Conservation (phyloP, 2,797 vertebrate species). For the Acanthiza pusilla region DNA sequence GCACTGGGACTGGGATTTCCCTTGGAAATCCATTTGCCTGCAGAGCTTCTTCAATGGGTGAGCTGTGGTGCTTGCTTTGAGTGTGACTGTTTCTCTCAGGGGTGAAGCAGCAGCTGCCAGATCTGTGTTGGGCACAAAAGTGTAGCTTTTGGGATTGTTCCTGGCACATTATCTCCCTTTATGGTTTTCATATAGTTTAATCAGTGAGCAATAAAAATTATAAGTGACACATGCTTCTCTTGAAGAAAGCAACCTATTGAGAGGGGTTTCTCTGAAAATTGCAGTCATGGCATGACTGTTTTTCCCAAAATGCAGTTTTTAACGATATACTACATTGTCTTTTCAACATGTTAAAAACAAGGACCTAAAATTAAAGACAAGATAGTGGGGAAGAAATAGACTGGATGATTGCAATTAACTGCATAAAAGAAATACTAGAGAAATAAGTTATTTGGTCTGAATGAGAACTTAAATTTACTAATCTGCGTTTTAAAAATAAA, state of each 20-base stretch:
- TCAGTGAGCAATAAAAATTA: neutral
- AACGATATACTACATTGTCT: neutral
- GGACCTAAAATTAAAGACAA: neutral
- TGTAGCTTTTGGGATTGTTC: neutral
- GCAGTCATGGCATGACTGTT: neutral
- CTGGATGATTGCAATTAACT: neutral
- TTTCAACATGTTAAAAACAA: neutral
- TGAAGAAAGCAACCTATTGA: neutral
- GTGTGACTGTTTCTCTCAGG: accelerated
- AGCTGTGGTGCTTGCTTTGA: accelerated
- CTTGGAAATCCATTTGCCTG: neutral
- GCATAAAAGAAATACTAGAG: neutral
- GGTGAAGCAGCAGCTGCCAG: neutral
- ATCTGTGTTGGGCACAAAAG: neutral
- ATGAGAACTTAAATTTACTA: neutral
- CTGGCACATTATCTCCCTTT: neutral
- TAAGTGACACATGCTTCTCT: neutral
- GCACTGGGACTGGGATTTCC: neutral
- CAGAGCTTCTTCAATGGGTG: neutral
- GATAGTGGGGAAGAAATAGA: neutral
- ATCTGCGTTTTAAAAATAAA: neutral
- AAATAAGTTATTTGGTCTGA: neutral
- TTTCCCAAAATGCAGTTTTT: neutral
- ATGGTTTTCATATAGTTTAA: neutral
- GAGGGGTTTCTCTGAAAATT: neutral